phyloP scores from a whole-genome alignment of 1,140 invertebrate species.

The Zaprionus ghesquierei region DNA sequence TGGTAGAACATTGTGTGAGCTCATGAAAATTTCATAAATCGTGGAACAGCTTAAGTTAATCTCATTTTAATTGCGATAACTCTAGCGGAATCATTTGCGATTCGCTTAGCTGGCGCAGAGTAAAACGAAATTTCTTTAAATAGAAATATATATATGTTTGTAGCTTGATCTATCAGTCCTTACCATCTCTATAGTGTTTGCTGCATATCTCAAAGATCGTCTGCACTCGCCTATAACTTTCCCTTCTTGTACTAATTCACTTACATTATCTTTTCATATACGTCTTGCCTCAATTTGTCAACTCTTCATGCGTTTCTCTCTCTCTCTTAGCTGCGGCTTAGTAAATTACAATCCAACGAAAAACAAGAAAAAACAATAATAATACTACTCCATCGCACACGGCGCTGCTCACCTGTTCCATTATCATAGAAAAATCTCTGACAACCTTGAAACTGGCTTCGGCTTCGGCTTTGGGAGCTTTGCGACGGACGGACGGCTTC shows the following conservation, averaged over 20 bases:
- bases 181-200: not conserved
- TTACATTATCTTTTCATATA: not conserved
- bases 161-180: not conserved
- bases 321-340: slow-evolving; percentile 1
- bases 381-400: slow-evolving; percentile 18
- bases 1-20: not conserved
- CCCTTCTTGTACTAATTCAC: not conserved
- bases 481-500: too few relatives aligned
- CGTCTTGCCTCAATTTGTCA: slow-evolving; percentile 26
- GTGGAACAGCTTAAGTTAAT: slow-evolving; percentile 6
- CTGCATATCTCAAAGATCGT: not conserved
- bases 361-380: slow-evolving; percentile 5
- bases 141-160: not conserved
- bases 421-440: slow-evolving; percentile 39
- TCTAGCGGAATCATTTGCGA: not conserved
- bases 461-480: slow-evolving; percentile 39
- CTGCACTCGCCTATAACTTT: not conserved
- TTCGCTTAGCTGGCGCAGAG: not conserved
- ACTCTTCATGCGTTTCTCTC: slow-evolving; percentile 8
- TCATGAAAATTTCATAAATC: not conserved
- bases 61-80: slow-evolving; percentile 14
- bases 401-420: slow-evolving; percentile 35
- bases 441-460: slow-evolving; percentile 70
- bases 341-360: slow-evolving; percentile 9
- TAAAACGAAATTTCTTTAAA: not conserved